Percentiles rank a stretch among this genome's conserved stretches.
phyloP scores from a whole-genome alignment of 2,797 vertebrate genomes.

The Momotus momota region DNA sequence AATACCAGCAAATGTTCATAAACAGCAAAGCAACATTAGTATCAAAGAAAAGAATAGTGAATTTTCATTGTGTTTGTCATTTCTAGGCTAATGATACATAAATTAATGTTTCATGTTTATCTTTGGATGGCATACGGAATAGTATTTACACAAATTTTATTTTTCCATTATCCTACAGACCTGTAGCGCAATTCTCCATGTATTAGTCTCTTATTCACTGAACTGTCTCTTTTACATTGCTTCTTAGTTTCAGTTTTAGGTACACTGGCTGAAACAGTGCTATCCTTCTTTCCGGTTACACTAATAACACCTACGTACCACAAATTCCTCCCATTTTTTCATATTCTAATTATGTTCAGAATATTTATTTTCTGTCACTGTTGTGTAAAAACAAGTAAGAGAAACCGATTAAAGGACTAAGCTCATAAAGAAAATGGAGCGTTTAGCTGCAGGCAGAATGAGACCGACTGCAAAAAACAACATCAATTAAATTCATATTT shows the following conservation, averaged over 20 bases:
- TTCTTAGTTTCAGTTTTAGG: neutral
- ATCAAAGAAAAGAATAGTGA: accelerated
- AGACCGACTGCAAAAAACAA: neutral
- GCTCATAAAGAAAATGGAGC: neutral
- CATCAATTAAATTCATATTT: neutral
- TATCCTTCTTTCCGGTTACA: neutral
- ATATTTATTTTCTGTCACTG: neutral
- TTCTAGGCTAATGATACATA: neutral
- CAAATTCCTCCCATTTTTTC: neutral
- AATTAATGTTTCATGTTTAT: neutral
- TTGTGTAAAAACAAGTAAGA: neutral
- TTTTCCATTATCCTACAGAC: neutral
- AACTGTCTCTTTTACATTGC: neutral
- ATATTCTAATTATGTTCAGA: neutral
- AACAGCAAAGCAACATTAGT: neutral
- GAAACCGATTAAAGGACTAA: neutral
- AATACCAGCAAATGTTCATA: neutral
- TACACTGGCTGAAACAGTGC: accelerated
- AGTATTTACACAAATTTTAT: neutral
- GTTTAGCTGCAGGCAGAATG: neutral
- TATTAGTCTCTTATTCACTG: neutral
- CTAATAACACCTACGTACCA: neutral
- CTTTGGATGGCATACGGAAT: neutral
- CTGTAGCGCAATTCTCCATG: neutral
- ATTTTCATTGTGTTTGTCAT: neutral